These are phyloP conservation scores for Chelonia mydas DNA, from an alignment of 2,797 vertebrate genomes.

Conservation along the genomic window DNA sequence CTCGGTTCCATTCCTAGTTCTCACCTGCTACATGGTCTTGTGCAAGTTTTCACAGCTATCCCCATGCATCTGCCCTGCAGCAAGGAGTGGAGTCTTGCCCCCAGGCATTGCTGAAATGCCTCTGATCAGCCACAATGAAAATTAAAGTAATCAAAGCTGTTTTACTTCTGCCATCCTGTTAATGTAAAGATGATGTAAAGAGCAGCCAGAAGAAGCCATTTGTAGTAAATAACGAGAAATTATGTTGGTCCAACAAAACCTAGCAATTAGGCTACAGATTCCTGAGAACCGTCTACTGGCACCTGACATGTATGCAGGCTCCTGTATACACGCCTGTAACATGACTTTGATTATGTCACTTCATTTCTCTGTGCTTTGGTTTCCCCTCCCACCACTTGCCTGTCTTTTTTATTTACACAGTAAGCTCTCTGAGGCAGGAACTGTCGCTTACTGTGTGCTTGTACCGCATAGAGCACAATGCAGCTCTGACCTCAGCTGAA, in stretches of 20 bases:
- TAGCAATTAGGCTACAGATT: not conserved
- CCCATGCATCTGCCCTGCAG: fast-evolving
- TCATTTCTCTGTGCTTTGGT: not conserved
- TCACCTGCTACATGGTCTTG: not conserved
- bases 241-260: not conserved
- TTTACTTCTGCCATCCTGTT: not conserved
- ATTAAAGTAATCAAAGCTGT: not conserved
- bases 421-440: not conserved
- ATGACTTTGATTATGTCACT: not conserved
- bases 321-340: not conserved
- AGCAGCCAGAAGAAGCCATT: fast-evolving
- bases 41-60: not conserved
- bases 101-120: not conserved
- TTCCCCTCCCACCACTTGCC: not conserved
- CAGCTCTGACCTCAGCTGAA: not conserved
- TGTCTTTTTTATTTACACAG: not conserved
- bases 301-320: not conserved
- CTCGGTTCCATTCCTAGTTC: not conserved
- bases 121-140: not conserved
- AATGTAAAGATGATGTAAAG: not conserved
- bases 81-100: not conserved
- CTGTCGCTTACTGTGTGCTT: not conserved
- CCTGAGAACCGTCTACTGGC: not conserved
- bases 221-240: not conserved
- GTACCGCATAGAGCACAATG: not conserved